These are phyloP conservation scores for Heteropelma amictum DNA, from an alignment of 2,888 invertebrate genomes.

Conservation along the genomic window DNA sequence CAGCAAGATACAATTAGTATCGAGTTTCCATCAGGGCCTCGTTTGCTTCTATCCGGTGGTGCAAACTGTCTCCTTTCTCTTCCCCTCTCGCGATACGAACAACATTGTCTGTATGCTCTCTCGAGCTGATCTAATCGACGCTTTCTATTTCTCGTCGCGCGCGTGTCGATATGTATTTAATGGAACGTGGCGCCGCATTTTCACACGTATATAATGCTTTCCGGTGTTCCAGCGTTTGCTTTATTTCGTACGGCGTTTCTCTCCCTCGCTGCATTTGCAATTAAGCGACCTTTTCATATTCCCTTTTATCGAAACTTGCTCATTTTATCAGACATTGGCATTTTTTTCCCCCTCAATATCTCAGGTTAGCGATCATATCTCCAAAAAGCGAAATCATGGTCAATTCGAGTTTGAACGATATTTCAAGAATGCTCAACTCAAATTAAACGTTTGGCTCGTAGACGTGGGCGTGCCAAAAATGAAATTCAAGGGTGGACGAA, in stretches of 20 bases:
- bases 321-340: no score
- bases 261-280: not conserved
- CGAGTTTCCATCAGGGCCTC: slow-evolving; percentile 73
- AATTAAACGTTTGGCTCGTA: no score
- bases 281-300: no score
- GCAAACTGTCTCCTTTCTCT: slow-evolving; percentile 37
- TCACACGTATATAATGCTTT: not conserved
- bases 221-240: not conserved
- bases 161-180: slow-evolving; percentile 48
- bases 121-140: slow-evolving; percentile 51
- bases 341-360: no score
- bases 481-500: not conserved
- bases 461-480: not conserved
- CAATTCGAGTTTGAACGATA: not conserved
- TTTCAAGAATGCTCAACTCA: no score
- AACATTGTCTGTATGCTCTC: slow-evolving; percentile 11
- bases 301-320: no score
- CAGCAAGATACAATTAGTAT: slow-evolving; percentile 70
- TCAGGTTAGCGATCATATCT: no score
- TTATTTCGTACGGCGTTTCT: slow-evolving; percentile 2
- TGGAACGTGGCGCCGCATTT: slow-evolving; percentile 45
- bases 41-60: slow-evolving; percentile 63
- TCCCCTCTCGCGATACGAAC: slow-evolving; percentile 7
- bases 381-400: not conserved
- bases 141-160: slow-evolving; percentile 48